These are phyloP conservation scores for Sphyrna mokarran DNA, from an alignment of 2,113 vertebrate species.

Conservation along the genomic window DNA sequence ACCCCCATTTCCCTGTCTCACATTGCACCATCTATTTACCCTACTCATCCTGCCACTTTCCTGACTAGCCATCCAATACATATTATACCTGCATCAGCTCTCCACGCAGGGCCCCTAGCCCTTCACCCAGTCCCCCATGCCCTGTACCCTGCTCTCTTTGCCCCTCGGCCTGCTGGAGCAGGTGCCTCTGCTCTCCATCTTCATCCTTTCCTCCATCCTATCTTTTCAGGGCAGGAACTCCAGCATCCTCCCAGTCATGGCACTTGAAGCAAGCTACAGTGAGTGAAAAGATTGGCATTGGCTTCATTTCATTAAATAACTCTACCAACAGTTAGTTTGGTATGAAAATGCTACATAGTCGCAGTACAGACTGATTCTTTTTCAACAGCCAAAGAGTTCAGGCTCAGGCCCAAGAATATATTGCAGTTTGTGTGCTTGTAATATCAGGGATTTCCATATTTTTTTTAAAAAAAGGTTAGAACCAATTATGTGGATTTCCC, in stretches of 20 bases:
- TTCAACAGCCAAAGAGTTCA: conserved; percentile 52
- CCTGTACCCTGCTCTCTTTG: conserved; percentile 86
- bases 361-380: conserved; percentile 45
- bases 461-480: not conserved
- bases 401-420: conserved; percentile 45
- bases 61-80: conserved; percentile 93
- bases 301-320: not conserved
- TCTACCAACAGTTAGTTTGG: not conserved
- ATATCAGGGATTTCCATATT: conserved; percentile 44
- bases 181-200: conserved; percentile 84
- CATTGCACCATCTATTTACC: conserved; percentile 87
- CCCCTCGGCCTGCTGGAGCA: conserved; percentile 69
- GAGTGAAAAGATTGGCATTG: conserved; percentile 5
- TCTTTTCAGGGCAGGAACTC: conserved; percentile 98
- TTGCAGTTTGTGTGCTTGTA: conserved; percentile 1
- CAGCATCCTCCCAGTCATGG: conserved; percentile 94
- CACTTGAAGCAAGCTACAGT: conserved; percentile 58
- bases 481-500: conserved; percentile 22
- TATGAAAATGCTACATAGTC: not conserved
- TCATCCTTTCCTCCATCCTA: conserved; percentile 91
- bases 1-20: conserved; percentile 89
- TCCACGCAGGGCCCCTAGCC: conserved; percentile 84
- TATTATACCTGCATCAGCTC: conserved; percentile 90
- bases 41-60: conserved; percentile 85
- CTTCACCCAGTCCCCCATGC: conserved; percentile 88